Conservation (phyloP, 2,113 vertebrate species). For the Salvelinus fontinalis region DNA sequence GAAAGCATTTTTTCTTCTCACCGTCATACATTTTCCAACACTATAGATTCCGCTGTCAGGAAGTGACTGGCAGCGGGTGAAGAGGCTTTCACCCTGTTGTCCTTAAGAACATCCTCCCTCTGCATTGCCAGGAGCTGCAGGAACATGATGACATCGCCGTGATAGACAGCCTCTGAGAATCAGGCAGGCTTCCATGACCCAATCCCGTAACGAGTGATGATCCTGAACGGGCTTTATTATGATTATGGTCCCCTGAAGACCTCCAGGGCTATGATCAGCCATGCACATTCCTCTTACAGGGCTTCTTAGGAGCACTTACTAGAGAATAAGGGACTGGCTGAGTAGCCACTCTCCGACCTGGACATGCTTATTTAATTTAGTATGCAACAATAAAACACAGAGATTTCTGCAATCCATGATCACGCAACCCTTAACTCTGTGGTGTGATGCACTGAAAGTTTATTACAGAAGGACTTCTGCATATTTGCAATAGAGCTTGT, state of each 20-base stretch:
- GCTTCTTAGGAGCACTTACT: constrained; percentile 27
- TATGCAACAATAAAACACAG: constrained; percentile 15
- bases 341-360: constrained; percentile 17
- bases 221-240: constrained; percentile 32
- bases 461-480: not conserved
- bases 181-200: constrained; percentile 12
- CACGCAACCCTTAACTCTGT: not conserved
- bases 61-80: constrained; percentile 40
- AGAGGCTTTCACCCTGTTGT: constrained; percentile 35
- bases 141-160: too few relatives aligned
- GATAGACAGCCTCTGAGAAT: not conserved
- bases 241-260: constrained; percentile 35
- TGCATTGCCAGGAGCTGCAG: not conserved
- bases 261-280: not conserved
- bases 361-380: constrained; percentile 30
- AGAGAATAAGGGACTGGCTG: constrained; percentile 22
- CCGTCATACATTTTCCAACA: constrained; percentile 48
- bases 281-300: not conserved
- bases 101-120: constrained; percentile 10
- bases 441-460: not conserved
- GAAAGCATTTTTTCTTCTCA: not conserved
- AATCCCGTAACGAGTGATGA: constrained; percentile 11
- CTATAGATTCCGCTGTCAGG: constrained; percentile 51
- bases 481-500: not conserved
- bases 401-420: not conserved